phyloP scores from a whole-genome alignment of 2,797 vertebrate genomes.

The Hylomyscus alleni region DNA sequence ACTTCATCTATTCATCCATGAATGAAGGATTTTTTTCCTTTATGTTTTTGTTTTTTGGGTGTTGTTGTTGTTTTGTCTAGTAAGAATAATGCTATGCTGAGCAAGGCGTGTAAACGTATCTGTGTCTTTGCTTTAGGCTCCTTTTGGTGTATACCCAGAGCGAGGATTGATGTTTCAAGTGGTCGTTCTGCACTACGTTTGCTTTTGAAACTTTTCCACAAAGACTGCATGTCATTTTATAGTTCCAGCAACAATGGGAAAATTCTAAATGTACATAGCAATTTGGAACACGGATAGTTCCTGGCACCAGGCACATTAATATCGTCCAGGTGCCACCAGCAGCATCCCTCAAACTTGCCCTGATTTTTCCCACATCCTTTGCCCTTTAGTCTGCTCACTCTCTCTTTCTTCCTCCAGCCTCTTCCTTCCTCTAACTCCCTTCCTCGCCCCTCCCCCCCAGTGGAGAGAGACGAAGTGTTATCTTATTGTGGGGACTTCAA shows the following conservation, averaged over 20 bases:
- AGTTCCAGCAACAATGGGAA: background rate
- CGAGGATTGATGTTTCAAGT: background rate
- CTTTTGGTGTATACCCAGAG: background rate
- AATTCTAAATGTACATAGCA: background rate
- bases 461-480: background rate
- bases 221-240: background rate
- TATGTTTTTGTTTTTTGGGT: background rate
- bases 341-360: background rate
- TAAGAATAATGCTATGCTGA: background rate
- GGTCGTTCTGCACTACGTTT: background rate
- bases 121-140: conserved; percentile 10
- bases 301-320: background rate
- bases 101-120: background rate
- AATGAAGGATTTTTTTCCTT: background rate
- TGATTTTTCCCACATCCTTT: background rate
- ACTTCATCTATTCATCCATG: background rate
- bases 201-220: conserved; percentile 5
- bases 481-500: background rate
- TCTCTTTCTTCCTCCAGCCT: background rate
- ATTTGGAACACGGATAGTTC: background rate
- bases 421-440: background rate
- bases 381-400: background rate
- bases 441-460: background rate
- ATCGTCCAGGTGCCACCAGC: background rate
- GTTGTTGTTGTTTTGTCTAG: background rate